Evolutionary conservation across 2,888 invertebrate species (phyloP).

Genomic region (Lasioglossum malachurum): DNA sequence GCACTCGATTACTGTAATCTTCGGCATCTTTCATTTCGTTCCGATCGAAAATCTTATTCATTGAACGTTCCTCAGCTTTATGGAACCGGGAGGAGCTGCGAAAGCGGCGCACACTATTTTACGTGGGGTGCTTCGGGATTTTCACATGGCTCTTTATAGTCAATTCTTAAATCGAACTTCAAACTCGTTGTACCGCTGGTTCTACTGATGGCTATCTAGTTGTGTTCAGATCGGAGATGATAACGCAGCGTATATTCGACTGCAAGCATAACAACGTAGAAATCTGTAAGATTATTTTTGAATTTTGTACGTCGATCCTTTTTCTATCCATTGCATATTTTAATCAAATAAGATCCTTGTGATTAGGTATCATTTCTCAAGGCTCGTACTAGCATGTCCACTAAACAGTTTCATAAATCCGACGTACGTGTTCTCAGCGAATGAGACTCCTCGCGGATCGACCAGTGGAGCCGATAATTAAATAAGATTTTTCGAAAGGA

Average conservation of each 20-base stretch:
- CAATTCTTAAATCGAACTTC: too few relatives aligned
- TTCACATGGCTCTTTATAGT: too few relatives aligned
- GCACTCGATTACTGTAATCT: slow-evolving; percentile 7
- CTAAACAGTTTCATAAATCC: neutral
- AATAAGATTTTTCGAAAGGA: slow-evolving; percentile 8
- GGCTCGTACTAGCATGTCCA: too few relatives aligned
- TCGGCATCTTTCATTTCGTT: slow-evolving; percentile 3
- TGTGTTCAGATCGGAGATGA: too few relatives aligned
- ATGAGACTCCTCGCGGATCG: neutral
- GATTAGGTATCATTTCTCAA: too few relatives aligned
- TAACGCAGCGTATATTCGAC: too few relatives aligned
- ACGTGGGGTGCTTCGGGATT: neutral
- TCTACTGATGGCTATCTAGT: too few relatives aligned
- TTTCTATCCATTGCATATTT: neutral
- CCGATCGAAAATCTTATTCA: neutral
- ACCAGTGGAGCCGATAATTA: neutral
- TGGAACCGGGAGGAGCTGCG: neutral
- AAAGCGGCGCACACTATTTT: neutral
- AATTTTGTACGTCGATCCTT: neutral
- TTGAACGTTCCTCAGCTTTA: neutral
- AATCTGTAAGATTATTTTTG: neutral
- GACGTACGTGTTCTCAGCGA: neutral
- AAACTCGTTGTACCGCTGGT: neutral
- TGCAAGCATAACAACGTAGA: neutral
- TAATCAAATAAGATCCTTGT: too few relatives aligned